Conservation (phyloP, 1,140 invertebrate species). For the Nymphalis io region DNA sequence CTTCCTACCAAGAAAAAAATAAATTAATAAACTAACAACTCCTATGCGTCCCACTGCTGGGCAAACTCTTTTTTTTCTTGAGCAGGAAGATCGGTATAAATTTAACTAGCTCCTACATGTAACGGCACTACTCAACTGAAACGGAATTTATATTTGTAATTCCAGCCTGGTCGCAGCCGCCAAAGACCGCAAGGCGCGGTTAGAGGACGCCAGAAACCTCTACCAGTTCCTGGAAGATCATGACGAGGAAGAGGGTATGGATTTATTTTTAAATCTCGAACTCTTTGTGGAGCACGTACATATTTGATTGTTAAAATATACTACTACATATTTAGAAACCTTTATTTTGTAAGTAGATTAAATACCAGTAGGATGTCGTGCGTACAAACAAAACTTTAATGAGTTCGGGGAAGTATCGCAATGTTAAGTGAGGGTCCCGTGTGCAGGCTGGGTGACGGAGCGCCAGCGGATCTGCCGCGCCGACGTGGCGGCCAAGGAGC, state of each 20-base stretch:
- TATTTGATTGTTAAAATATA: too few relatives aligned
- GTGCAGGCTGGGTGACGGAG: conserved; percentile 91
- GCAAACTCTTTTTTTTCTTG: too few relatives aligned
- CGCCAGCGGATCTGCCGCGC: conserved; percentile 95
- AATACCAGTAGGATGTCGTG: too few relatives aligned
- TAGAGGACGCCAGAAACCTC: conserved; percentile 96
- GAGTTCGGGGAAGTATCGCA: neutral
- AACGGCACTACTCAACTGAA: neutral
- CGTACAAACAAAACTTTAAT: too few relatives aligned
- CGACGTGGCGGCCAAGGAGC: conserved; percentile 95
- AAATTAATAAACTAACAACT: too few relatives aligned
- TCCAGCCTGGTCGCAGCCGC: conserved; percentile 85
- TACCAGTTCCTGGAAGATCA: conserved; percentile 98
- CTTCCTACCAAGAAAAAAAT: too few relatives aligned
- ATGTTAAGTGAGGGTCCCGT: neutral
- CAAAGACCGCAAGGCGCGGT: conserved; percentile 87
- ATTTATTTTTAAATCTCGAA: neutral
- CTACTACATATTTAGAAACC: too few relatives aligned
- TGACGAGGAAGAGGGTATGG: conserved; percentile 91
- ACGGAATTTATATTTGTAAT: neutral
- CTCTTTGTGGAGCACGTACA: too few relatives aligned
- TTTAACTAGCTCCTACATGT: neutral
- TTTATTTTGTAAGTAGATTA: too few relatives aligned
- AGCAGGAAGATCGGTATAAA: neutral
- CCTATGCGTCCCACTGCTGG: neutral